Evolutionary conservation across 2,113 vertebrate genomes (phyloP).

Genomic region (Drymodes brunneopygia): DNA sequence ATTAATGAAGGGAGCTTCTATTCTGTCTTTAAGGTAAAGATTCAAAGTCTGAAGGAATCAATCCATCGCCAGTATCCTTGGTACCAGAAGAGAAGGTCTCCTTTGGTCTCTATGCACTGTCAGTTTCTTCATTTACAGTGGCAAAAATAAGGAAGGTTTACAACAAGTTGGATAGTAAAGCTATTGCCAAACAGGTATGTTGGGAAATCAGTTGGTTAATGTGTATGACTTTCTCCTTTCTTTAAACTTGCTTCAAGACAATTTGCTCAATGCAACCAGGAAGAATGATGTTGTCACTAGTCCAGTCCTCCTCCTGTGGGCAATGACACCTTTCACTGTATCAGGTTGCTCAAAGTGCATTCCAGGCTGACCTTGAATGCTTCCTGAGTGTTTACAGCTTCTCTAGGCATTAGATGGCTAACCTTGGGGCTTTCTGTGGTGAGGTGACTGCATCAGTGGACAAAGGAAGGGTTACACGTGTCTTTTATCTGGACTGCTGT

Average conservation of each 20-base stretch:
- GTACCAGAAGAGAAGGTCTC: constrained; percentile 97
- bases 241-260: neutral
- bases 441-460: neutral
- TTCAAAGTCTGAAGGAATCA: constrained; percentile 83
- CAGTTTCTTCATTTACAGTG: constrained; percentile 90
- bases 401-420: neutral
- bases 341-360: neutral
- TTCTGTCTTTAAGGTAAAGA: constrained; percentile 84
- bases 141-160: constrained; percentile 95
- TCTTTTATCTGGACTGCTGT: neutral
- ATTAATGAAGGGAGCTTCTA: neutral
- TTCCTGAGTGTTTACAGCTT: neutral
- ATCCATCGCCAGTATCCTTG: constrained; percentile 80
- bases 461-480: neutral
- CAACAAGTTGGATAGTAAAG: constrained; percentile 98
- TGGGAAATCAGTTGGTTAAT: neutral
- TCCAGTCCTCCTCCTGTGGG: neutral
- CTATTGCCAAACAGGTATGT: constrained; percentile 95
- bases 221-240: neutral
- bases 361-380: neutral
- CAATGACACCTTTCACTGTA: neutral
- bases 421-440: neutral
- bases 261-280: neutral
- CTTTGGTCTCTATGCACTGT: constrained; percentile 91
- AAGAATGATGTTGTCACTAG: neutral